Conservation (phyloP, 2,113 vertebrate genomes). For the Neolamprologus caudopunctatus region DNA sequence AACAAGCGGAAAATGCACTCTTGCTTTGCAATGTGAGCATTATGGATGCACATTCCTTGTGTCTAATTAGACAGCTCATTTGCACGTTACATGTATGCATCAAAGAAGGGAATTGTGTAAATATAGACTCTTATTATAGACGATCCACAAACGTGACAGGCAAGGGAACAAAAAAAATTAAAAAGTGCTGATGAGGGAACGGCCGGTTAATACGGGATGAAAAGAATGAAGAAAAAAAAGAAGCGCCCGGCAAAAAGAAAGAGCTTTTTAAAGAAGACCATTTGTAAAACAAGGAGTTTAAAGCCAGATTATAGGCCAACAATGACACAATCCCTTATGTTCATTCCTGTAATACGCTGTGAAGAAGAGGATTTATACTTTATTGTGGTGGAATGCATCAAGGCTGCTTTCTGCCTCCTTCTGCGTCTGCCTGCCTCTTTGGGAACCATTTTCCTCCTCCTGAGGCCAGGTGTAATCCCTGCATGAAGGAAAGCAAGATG, state of each 20-base stretch:
- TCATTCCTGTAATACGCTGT: conserved; percentile 70
- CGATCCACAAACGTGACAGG: background rate
- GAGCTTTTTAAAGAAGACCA: conserved; percentile 61
- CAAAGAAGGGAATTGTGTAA: background rate
- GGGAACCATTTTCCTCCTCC: conserved; percentile 53
- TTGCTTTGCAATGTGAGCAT: background rate
- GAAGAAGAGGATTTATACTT: conserved; percentile 71
- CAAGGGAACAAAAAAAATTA: background rate
- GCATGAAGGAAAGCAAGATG: conserved; percentile 27
- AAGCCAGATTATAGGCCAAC: conserved; percentile 71
- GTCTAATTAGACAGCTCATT: background rate
- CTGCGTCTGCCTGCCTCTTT: conserved; percentile 43
- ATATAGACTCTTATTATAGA: background rate
- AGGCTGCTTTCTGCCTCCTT: conserved; percentile 35
- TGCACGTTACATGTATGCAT: background rate
- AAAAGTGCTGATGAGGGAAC: conserved; percentile 40
- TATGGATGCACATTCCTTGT: background rate
- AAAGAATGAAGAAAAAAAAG: background rate
- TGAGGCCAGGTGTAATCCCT: conserved; percentile 67
- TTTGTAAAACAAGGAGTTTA: conserved; percentile 74
- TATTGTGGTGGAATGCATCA: conserved; percentile 66
- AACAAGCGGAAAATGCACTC: background rate
- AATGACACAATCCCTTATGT: conserved; percentile 72
- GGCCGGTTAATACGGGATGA: conserved; percentile 62
- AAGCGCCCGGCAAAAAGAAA: conserved; percentile 31